Percentiles rank a stretch among this genome's conserved stretches.
Evolutionary conservation across 2,797 vertebrate genomes (phyloP).

Genomic region (Gila robusta): DNA sequence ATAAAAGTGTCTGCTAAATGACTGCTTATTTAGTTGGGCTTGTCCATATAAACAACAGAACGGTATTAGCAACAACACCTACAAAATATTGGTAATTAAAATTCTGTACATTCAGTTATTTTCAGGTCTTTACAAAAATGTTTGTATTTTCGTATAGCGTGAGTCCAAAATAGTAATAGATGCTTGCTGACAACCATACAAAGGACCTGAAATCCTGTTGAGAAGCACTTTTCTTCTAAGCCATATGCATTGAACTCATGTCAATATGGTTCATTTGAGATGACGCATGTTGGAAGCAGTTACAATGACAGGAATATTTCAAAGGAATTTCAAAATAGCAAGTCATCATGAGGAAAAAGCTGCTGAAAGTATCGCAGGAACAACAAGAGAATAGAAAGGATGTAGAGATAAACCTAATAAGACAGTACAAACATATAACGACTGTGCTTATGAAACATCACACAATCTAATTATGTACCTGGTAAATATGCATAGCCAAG

Average conservation of each 20-base stretch:
- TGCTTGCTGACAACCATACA: not conserved
- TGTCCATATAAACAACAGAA: not conserved
- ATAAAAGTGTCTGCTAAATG: not conserved
- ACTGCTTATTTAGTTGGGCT: not conserved
- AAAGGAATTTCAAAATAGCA: not conserved
- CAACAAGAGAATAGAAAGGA: not conserved
- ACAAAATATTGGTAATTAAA: not conserved
- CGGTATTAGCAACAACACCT: too few species aligned
- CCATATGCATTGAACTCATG: not conserved
- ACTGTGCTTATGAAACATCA: not conserved
- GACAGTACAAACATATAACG: not conserved
- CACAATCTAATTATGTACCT: not conserved
- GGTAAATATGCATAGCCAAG: not conserved
- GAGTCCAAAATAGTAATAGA: not conserved
- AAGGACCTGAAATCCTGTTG: not conserved
- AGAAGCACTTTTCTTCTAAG: not conserved
- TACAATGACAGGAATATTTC: not conserved
- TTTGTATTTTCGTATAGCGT: not conserved
- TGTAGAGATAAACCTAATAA: not conserved
- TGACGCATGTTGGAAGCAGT: not conserved
- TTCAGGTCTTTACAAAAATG: not conserved
- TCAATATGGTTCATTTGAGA: not conserved
- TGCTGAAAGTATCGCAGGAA: not conserved
- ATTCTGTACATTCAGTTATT: not conserved
- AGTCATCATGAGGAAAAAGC: not conserved